These are phyloP conservation scores for Pygmarrhopalites habei DNA, from an alignment of 1,140 invertebrate genomes.

Conservation along the genomic window DNA sequence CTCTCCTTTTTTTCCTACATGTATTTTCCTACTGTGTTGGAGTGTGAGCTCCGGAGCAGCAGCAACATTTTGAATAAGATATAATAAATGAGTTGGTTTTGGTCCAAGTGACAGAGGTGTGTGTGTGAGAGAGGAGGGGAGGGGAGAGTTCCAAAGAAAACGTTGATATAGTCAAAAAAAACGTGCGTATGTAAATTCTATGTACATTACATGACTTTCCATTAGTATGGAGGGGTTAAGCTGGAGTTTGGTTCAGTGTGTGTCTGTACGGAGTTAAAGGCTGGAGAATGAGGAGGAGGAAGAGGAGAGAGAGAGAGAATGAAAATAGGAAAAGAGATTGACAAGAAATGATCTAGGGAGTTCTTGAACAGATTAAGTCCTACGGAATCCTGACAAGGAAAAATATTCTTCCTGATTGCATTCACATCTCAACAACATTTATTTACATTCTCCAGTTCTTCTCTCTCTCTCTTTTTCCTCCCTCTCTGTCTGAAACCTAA, in stretches of 20 bases:
- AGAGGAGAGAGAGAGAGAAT: too few relatives aligned
- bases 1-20: not conserved
- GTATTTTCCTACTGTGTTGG: too few relatives aligned
- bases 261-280: too few relatives aligned
- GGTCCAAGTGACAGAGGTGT: constrained; percentile 5
- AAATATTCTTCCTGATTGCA: constrained; percentile 32
- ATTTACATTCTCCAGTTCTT: constrained; percentile 23
- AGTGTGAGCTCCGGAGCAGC: too few relatives aligned
- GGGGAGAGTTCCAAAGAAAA: too few relatives aligned
- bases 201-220: too few relatives aligned
- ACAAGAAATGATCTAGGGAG: constrained; percentile 34
- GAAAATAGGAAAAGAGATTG: constrained; percentile 13
- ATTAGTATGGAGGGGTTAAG: too few relatives aligned
- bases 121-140: too few relatives aligned
- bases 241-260: too few relatives aligned
- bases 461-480: not conserved
- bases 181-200: too few relatives aligned
- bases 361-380: constrained; percentile 31
- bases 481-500: constrained; percentile 6
- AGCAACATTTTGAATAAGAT: constrained; percentile 1
- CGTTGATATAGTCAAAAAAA: too few relatives aligned
- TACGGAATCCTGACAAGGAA: constrained; percentile 29
- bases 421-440: constrained; percentile 27
- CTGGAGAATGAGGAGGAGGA: too few relatives aligned
- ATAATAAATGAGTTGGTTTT: constrained; percentile 4